Percentiles rank a stretch among this genome's conserved stretches.
Conservation (phyloP, 2,113 vertebrate genomes). For the Tragelaphus buxtoni region DNA sequence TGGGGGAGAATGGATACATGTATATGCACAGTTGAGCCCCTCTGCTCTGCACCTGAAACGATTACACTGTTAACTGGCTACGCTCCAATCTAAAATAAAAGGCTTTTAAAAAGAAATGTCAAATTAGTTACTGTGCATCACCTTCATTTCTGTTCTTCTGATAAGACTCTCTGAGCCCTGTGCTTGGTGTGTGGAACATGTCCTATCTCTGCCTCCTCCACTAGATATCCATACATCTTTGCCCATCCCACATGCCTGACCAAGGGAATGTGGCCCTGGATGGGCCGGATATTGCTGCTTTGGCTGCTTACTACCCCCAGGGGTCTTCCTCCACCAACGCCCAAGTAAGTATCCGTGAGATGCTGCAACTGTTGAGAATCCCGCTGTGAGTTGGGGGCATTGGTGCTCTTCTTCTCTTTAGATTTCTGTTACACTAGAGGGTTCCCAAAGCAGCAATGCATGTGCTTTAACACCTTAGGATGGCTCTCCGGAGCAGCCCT, state of each 20-base stretch:
- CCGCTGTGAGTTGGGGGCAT: not conserved
- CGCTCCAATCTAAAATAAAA: not conserved
- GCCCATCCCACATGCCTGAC: not conserved
- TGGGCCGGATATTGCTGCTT: not conserved
- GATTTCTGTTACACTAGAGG: not conserved
- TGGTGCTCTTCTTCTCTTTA: not conserved
- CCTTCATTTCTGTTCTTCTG: not conserved
- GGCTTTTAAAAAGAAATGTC: not conserved
- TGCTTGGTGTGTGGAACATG: not conserved
- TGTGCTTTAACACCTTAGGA: not conserved
- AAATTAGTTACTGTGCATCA: not conserved
- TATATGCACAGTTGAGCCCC: not conserved
- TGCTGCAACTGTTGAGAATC: not conserved
- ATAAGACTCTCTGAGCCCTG: not conserved
- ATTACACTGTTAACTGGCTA: not conserved
- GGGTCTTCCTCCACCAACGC: not conserved
- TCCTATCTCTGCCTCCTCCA: not conserved
- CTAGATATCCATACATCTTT: not conserved
- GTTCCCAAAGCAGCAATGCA: not conserved
- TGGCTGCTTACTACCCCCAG: not conserved
- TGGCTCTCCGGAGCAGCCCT: not conserved
- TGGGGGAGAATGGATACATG: not conserved
- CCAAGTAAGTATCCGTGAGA: not conserved
- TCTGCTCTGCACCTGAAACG: not conserved
- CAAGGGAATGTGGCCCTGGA: not conserved